A percentile compares a stretch with the other conserved stretches of the same genome.
These are phyloP conservation scores for Odontomachus brunneus DNA, from an alignment of 1,140 invertebrate species.

Conservation along the genomic window DNA sequence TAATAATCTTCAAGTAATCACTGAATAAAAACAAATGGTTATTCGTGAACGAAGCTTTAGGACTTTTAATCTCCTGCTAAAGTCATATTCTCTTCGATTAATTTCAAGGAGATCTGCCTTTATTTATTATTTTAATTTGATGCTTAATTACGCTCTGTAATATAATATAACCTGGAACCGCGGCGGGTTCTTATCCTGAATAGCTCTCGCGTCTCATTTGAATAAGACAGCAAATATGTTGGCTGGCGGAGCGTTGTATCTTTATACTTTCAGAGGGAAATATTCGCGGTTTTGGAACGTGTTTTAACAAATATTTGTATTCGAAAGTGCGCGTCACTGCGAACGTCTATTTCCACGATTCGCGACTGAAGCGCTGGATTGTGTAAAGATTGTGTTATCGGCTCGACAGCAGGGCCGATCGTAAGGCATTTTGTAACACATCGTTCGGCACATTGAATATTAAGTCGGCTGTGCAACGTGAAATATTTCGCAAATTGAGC, in stretches of 20 bases:
- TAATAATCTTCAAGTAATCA: too few relatives aligned
- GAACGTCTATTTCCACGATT: conserved; percentile 6
- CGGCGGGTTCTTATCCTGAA: neutral
- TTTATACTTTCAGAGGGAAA: neutral
- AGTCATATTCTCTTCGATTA: too few relatives aligned
- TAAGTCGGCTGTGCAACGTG: conserved; percentile 47
- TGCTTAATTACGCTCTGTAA: too few relatives aligned
- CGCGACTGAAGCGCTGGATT: conserved; percentile 59
- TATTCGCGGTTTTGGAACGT: neutral
- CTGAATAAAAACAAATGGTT: too few relatives aligned
- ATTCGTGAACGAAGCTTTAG: too few relatives aligned
- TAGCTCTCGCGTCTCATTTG: neutral
- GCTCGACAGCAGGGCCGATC: conserved; percentile 70
- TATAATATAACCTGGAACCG: too few relatives aligned
- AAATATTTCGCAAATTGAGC: conserved; percentile 43
- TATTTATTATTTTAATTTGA: too few relatives aligned
- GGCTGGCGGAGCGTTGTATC: neutral
- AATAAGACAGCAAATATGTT: conserved; percentile 1
- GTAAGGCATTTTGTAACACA: conserved; percentile 77
- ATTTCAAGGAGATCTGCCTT: too few relatives aligned
- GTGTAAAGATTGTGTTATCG: conserved; percentile 78
- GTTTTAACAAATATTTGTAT: conserved; percentile 36
- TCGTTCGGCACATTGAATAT: conserved; percentile 69
- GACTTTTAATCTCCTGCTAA: too few relatives aligned
- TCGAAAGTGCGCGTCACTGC: conserved; percentile 17